Base-by-base conservation (phyloP, 2,888 invertebrate genomes). In the Capitulum mitella region DNA sequence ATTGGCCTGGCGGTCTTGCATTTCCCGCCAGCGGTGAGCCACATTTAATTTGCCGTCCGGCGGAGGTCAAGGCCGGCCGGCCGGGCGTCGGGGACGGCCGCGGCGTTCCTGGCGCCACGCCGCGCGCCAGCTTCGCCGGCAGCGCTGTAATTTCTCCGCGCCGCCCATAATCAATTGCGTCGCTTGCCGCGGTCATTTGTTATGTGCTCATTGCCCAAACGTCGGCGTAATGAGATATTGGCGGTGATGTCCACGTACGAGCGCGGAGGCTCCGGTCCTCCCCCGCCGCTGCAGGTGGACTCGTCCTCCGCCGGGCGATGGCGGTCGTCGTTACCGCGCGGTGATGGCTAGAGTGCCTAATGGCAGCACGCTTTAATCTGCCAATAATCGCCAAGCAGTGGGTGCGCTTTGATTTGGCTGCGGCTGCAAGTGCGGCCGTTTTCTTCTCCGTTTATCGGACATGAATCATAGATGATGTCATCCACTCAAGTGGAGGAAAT, bases 81-180 rank as follows among this genome's bases (percentile, higher is more conserved):
- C 58, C n/a, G n/a, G 58, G 58, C 58, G 58, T n/a, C 58, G n/a
- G 58, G 29, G 58, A 29, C 2, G n/a, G n/a, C 0, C 10, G n/a
- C 58, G 51, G 12, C 43, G 43, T 5, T 43, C 6, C 6, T 12
- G 43, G 43, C 43, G 43, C 43, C 43, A 12, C 43, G 5, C 43
- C 43, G 43, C 43, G 12, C 43, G 43, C 43, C 43, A n/a, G 43
- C 43, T 5, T 5, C 43, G 43, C 43, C 32, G 61, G 6, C 61
- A 16, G 32, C 61, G 32, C 61, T 61, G 61, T 61, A 61, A 61
- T 61, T 61, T 61, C 61, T 1, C 61, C n/a, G 61, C 61, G 61
- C 61, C 61, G 61, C 61, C 32, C 32, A 61, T 61, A 61, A 61
- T 61, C 61, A 61, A 61, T n/a, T 61, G 61, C 61, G 61, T n/a